Base-by-base conservation (phyloP, 2,113 vertebrate genomes). In the Silurus meridionalis region DNA sequence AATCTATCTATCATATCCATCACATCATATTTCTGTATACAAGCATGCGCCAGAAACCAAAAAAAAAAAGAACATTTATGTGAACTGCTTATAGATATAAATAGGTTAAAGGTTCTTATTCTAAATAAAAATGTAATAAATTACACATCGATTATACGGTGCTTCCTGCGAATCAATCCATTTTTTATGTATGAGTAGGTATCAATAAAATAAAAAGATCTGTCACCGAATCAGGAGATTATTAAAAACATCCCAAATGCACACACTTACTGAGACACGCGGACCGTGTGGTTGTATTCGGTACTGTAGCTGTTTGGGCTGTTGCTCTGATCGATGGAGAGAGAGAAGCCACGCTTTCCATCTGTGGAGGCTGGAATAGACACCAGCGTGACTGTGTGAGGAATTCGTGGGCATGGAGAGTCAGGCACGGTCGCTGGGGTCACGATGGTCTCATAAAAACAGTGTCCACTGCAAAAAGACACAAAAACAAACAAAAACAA, bases 301-400 rank as follows among this genome's bases (percentile, higher is more conserved):
- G 96, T 92, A 71, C 94, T 93, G 0, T 92, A 96, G 88, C 96
- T 94, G 0, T 94, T 94, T 0, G 94, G 93, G 90, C 95, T 93
- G 17, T 94, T 91, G 0, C 94, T 94, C 85, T 95, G 96, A 90
- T 99, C 97, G 3, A 99, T 96, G 91, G 97, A 96, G 87, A 99
- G 95, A 0, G 98, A 98, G 90, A 99, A 95, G 61, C 98, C 98
- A 0, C 98, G 96, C 23, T 96, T 97, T 84, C 96, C 96, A 0
- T 99, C 97, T 0, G 95, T 90, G 4, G 95, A 96, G 85, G 97
- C 97, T 0, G 98, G 98, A 90, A 99, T 98, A 92, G 98, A 99
- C 75, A 99, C 96, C 0, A 99, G 94, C 0, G 98, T 99, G 89
- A 99, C 98, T 0, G 97, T 99, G 94, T 99, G 98, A n/a, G 98